Conservation (phyloP, 2,888 invertebrate genomes). For the Globia sparganii region DNA sequence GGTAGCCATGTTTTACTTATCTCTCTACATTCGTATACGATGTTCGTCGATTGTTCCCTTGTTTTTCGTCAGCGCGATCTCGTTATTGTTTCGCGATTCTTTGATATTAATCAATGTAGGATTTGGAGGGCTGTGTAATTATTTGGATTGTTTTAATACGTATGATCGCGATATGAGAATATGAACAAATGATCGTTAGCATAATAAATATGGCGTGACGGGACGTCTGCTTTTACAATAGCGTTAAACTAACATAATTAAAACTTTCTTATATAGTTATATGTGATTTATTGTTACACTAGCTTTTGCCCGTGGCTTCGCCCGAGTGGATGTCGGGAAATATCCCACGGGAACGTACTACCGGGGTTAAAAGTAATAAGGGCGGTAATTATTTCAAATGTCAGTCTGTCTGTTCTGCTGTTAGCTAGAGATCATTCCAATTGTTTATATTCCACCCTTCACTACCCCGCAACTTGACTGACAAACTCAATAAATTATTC, state of each 20-base stretch:
- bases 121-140: conserved; percentile 72
- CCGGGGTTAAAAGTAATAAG: background rate
- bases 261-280: conserved; percentile 46
- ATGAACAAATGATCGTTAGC: conserved; percentile 62
- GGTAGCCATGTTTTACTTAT: conserved; percentile 88
- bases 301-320: background rate
- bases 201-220: conserved; percentile 60
- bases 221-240: conserved; percentile 29
- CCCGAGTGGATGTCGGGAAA: background rate
- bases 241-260: conserved; percentile 37
- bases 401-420: background rate
- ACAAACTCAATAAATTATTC: conserved; percentile 33
- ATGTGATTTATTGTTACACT: conserved; percentile 29
- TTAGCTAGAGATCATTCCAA: background rate
- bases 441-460: background rate
- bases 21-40: conserved; percentile 80
- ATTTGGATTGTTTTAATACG: conserved; percentile 75
- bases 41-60: conserved; percentile 83
- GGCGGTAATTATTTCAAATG: background rate
- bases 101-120: conserved; percentile 71
- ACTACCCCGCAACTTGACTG: background rate
- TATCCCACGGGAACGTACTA: background rate
- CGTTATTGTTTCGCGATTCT: conserved; percentile 73
- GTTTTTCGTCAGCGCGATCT: conserved; percentile 82
- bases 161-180: conserved; percentile 67